These are phyloP conservation scores for Brachypterus glaber DNA, from an alignment of 2,888 invertebrate genomes.

Conservation along the genomic window DNA sequence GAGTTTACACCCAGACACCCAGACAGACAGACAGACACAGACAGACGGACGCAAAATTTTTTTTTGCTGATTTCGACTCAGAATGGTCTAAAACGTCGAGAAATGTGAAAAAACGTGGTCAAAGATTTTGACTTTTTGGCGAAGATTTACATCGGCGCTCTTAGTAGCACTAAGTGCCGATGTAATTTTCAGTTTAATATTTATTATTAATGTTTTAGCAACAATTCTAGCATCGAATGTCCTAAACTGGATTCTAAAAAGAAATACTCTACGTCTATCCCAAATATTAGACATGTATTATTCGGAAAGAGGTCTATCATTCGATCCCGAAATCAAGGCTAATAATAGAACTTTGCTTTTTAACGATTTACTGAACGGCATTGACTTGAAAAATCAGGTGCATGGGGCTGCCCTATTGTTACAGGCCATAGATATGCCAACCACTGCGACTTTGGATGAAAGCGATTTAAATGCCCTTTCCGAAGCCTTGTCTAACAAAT, in stretches of 20 bases:
- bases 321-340: constrained; percentile 47
- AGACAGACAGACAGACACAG: too few species aligned
- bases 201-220: background rate
- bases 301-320: constrained; percentile 51
- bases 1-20: too few species aligned
- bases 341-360: constrained; percentile 47
- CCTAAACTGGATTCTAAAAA: background rate
- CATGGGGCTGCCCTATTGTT: constrained; percentile 33
- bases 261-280: constrained; percentile 40
- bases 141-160: too few species aligned
- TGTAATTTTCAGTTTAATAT: too few species aligned
- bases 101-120: too few species aligned
- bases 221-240: background rate
- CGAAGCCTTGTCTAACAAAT: constrained; percentile 42
- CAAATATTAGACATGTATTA: constrained; percentile 62
- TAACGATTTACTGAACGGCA: constrained; percentile 37
- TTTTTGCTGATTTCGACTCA: too few species aligned
- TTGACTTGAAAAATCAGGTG: constrained; percentile 37
- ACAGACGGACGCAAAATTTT: too few species aligned
- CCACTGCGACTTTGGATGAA: constrained; percentile 25
- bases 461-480: constrained; percentile 44
- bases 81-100: too few species aligned
- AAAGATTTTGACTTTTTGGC: too few species aligned
- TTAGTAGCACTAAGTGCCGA: too few species aligned
- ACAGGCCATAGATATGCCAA: constrained; percentile 28